A percentile compares a stretch with the other conserved stretches of the same genome.
Evolutionary conservation across 2,888 invertebrate genomes (phyloP).

Genomic region (Drosophila neotestacea): DNA sequence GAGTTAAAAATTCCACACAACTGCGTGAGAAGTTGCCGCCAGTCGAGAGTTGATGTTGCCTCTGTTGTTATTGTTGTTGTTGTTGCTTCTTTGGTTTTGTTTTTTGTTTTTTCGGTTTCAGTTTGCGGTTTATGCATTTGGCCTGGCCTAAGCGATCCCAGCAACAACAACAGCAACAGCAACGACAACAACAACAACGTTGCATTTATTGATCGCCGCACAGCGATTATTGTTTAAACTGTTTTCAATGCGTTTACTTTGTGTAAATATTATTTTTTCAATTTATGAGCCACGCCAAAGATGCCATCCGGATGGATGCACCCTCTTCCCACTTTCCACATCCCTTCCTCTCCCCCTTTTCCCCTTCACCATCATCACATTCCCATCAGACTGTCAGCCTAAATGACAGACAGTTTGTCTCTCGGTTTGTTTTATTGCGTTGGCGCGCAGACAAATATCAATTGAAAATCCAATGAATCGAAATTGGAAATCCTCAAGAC

Average conservation of each 20-base stretch:
- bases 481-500: conserved; percentile 69
- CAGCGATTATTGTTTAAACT: conserved; percentile 82
- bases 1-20: conserved; percentile 80
- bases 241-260: conserved; percentile 82
- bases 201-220: conserved; percentile 77
- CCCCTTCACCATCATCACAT: not conserved
- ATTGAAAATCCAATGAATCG: conserved; percentile 62
- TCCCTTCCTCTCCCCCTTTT: not conserved
- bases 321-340: not conserved
- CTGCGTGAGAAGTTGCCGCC: conserved; percentile 78
- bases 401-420: conserved; percentile 37
- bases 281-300: conserved; percentile 67
- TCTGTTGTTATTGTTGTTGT: conserved; percentile 12
- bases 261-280: conserved; percentile 82
- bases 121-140: conserved; percentile 51
- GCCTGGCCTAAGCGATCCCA: conserved; percentile 26
- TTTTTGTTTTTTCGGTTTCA: conserved; percentile 33
- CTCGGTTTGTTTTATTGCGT: conserved; percentile 54
- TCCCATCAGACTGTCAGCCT: conserved; percentile 15
- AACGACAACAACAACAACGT: conserved; percentile 29
- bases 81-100: conserved; percentile 18
- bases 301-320: conserved; percentile 25
- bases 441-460: conserved; percentile 73
- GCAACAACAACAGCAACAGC: conserved; percentile 23
- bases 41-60: conserved; percentile 13